A percentile compares a stretch with the other conserved stretches of the same genome.
phyloP scores from a whole-genome alignment of 2,888 invertebrate species.

The Luperina nickerlii region DNA sequence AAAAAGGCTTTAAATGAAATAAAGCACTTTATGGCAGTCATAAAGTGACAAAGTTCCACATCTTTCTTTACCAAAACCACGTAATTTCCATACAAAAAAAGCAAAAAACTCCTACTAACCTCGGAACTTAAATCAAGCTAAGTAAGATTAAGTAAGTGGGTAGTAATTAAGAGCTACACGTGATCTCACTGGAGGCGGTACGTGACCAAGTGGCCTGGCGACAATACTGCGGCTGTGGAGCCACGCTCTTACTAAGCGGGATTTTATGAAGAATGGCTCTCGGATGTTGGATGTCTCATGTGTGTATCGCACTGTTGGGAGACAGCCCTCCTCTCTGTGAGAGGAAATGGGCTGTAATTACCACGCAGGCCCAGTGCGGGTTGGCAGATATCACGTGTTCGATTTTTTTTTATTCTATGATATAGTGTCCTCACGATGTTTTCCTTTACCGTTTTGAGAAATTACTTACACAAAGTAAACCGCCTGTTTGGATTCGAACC shows the following conservation, averaged over 20 bases:
- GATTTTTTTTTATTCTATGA: neutral
- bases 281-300: neutral
- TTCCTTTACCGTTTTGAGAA: neutral
- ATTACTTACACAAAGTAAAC: neutral
- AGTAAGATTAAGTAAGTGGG: slow-evolving; percentile 49
- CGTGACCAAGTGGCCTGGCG: slow-evolving; percentile 55
- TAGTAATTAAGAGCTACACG: slow-evolving; percentile 47
- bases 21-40: neutral
- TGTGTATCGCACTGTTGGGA: neutral
- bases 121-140: slow-evolving; percentile 39
- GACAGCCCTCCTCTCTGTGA: neutral
- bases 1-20: neutral
- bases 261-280: slow-evolving; percentile 25
- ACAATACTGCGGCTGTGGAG: slow-evolving; percentile 17
- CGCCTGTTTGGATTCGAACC: neutral
- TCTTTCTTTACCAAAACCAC: neutral
- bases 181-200: slow-evolving; percentile 30
- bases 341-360: neutral
- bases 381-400: neutral
- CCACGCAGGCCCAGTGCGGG: neutral
- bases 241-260: slow-evolving; percentile 18
- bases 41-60: neutral
- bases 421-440: neutral
- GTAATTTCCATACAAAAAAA: neutral
- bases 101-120: neutral